Conservation (phyloP, 2,113 vertebrate genomes). For the Vireo altiloquus region DNA sequence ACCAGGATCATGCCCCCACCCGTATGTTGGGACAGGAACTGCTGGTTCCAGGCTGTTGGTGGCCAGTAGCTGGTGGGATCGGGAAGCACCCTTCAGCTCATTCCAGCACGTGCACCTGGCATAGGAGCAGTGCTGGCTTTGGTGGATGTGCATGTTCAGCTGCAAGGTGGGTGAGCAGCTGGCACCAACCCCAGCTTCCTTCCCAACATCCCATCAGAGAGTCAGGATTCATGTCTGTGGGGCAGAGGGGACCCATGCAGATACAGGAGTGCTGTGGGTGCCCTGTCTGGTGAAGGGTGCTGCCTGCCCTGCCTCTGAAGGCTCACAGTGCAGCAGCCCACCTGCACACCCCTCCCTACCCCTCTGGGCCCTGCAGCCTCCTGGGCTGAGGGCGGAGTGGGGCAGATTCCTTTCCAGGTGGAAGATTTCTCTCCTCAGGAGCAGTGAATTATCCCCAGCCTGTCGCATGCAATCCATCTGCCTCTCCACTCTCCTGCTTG, state of each 20-base stretch:
- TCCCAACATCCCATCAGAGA: neutral
- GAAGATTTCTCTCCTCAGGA: neutral
- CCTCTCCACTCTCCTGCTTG: neutral
- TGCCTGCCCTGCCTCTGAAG: neutral
- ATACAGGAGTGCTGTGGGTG: accelerated
- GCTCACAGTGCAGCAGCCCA: neutral
- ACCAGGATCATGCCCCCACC: neutral
- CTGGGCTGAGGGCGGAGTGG: neutral
- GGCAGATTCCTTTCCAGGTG: slow-evolving; percentile 48
- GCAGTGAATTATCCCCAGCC: slow-evolving; percentile 29
- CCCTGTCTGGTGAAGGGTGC: neutral
- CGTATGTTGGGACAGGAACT: accelerated
- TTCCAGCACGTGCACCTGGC: accelerated
- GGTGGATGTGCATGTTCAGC: neutral
- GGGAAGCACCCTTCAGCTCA: neutral
- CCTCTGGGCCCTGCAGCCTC: neutral
- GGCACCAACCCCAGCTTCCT: neutral
- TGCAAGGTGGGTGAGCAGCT: neutral
- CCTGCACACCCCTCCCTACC: slow-evolving; percentile 8
- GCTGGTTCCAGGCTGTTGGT: neutral
- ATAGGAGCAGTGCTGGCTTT: accelerated
- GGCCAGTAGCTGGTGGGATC: neutral
- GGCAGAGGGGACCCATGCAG: neutral
- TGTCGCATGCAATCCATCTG: neutral
- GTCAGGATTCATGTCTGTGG: accelerated